phyloP scores from a whole-genome alignment of 1,140 invertebrate genomes.

The Formica exsecta region DNA sequence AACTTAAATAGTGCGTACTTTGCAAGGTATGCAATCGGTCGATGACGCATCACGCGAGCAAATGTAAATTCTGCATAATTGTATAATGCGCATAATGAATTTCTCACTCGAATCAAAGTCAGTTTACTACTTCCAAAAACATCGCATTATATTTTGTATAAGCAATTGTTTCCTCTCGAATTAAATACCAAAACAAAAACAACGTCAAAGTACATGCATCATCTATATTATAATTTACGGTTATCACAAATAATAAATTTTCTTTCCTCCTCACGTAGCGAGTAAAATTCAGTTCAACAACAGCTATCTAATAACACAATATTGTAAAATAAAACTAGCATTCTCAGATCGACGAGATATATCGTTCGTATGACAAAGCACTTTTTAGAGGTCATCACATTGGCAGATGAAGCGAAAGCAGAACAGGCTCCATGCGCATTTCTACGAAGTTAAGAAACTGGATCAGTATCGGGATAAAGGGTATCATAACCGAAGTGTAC shows the following conservation, averaged over 20 bases:
- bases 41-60: not conserved
- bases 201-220: not conserved
- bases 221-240: not conserved
- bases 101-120: not conserved
- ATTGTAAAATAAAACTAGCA: too few species aligned
- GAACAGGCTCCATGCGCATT: not conserved
- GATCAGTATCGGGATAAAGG: not conserved
- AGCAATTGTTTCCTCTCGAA: not conserved
- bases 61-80: constrained; percentile 27
- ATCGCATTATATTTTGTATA: not conserved
- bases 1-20: not conserved
- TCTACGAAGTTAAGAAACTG: constrained; percentile 29
- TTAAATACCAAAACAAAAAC: not conserved
- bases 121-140: not conserved
- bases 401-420: not conserved
- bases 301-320: not conserved
- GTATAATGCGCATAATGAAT: not conserved
- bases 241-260: not conserved
- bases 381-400: not conserved
- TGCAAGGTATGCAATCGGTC: not conserved
- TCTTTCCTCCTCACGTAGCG: not conserved
- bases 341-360: not conserved
- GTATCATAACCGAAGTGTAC: not conserved
- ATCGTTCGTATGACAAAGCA: not conserved
- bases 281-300: not conserved